phyloP scores from a whole-genome alignment of 2,113 vertebrate genomes.

The Thomomys bottae region DNA sequence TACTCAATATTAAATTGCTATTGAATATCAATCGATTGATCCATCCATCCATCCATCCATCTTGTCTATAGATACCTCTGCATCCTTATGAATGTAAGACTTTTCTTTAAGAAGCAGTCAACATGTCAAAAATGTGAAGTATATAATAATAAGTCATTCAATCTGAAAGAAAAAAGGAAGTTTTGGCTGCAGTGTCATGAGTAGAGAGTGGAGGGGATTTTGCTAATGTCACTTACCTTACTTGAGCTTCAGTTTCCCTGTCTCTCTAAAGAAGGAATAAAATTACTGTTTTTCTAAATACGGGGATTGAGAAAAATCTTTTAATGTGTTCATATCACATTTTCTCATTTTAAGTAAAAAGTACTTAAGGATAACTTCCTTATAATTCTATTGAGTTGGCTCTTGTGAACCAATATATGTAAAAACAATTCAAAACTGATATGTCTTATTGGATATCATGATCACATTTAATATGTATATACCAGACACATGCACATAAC shows the following conservation, averaged over 20 bases:
- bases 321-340: neutral
- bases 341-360: conserved; percentile 17
- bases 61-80: neutral
- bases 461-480: neutral
- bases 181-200: neutral
- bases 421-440: neutral
- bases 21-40: too few relatives aligned
- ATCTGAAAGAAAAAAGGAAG: neutral
- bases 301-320: neutral
- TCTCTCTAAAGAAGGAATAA: neutral
- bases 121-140: neutral
- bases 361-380: neutral
- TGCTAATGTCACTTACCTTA: neutral
- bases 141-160: neutral
- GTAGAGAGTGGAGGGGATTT: neutral
- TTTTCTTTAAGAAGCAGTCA: neutral
- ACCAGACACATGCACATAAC: too few relatives aligned
- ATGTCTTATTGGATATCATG: neutral
- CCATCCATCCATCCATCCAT: too few relatives aligned
- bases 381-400: neutral
- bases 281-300: neutral
- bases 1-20: too few relatives aligned
- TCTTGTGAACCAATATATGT: neutral
- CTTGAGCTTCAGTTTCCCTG: neutral
- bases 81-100: neutral